Evolutionary conservation across 2,113 vertebrate genomes (phyloP), one percentile per base, ranked within the genome.

Genomic region (Zootoca vivipara): DNA sequence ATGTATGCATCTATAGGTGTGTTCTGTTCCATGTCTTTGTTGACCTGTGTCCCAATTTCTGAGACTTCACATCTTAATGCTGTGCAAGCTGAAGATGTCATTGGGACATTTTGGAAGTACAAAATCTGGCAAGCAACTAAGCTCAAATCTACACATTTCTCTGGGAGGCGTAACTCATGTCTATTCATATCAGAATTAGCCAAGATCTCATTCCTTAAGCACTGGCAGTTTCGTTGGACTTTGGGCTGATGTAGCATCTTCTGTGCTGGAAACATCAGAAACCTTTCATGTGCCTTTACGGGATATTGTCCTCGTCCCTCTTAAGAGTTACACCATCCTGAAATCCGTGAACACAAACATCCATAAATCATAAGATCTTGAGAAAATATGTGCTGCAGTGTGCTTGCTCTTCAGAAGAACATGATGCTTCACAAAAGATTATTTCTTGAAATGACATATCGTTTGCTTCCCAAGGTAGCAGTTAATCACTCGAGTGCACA

Each of bases 401-500:
- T n/a, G 42, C 81, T 93, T 86, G 82, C 77, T 92, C 81, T 87
- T 88, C 88, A 91, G 73, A 90, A 85, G 74, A 72, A 78, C 73
- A 85, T 90, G 87, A 79, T 56, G 78, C 85, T 82, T 69, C n/a
- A 26, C 78, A 85, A 88, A 74, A 91, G 78, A 89, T 88, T 73
- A 89, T 91, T 85, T 81, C 58, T 81, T 91, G 80, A 85, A 90
- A 86, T 89, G 82, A 89, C 88, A 89, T 89, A 91, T 88, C 62
- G 81, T 88, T 93, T 89, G 78, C 86, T 86, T 90, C 87, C 89
- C 90, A 89, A 80, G 89, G 67, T 72, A 90, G 78, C 89, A 90
- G 82, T 92, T 93, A 92, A 91, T 93, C 91, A 92, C 82, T 88
- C 75, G 79, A 90, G 82, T 87, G 85, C 83, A 75, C 70, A 91